Conservation (phyloP, 35 echinoderm and acorn worm genomes). For the Hemicentrotus pulcherrimus region DNA sequence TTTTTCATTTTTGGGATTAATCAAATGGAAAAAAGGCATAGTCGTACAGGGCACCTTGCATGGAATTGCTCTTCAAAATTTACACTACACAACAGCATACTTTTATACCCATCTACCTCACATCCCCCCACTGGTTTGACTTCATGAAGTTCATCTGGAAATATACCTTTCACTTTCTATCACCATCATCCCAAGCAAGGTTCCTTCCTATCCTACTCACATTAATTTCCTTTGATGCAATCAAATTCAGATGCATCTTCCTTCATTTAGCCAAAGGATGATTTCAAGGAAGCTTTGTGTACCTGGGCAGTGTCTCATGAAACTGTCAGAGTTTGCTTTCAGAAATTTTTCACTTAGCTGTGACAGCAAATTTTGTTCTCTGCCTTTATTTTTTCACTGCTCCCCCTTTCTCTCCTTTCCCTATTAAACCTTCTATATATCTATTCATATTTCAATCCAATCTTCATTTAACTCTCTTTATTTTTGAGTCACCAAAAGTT, state of each 20-base stretch:
- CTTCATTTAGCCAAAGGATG: background rate
- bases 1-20: too few relatives aligned
- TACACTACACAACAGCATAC: background rate
- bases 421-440: background rate
- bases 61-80: background rate
- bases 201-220: background rate
- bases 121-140: background rate
- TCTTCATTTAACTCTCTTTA: too few relatives aligned
- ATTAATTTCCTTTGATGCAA: background rate
- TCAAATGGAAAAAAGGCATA: too few relatives aligned
- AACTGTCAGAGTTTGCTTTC: background rate
- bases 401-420: background rate
- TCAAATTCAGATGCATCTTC: background rate
- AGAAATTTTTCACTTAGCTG: background rate
- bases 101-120: background rate
- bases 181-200: background rate
- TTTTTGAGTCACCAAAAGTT: too few relatives aligned
- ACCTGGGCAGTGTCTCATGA: too few relatives aligned
- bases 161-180: background rate
- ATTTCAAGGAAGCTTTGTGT: background rate
- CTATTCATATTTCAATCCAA: too few relatives aligned
- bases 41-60: too few relatives aligned
- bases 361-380: background rate
- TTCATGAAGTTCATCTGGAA: background rate
- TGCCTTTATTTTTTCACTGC: background rate